These are phyloP conservation scores for Anolis apletophallus DNA, from an alignment of 2,797 vertebrate genomes.

Conservation along the genomic window DNA sequence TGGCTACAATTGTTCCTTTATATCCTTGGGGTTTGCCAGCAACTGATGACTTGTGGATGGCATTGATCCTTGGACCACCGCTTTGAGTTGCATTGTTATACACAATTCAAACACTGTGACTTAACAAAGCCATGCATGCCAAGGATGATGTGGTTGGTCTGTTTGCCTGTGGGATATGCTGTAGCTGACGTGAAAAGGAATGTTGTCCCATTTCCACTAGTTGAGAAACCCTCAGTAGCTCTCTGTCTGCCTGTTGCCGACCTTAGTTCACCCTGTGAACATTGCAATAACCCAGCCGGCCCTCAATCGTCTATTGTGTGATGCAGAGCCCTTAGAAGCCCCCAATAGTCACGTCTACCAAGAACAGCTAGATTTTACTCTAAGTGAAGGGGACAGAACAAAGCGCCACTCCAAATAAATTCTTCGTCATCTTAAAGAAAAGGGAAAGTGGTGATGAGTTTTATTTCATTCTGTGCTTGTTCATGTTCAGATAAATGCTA, in stretches of 20 bases:
- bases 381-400: fast-evolving
- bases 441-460: background rate
- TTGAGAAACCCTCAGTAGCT: background rate
- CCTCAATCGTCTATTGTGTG: slow-evolving; percentile 66
- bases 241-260: slow-evolving; percentile 34
- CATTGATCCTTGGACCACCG: too few relatives aligned
- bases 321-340: background rate
- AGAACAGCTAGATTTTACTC: slow-evolving; percentile 46
- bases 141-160: background rate
- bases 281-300: background rate
- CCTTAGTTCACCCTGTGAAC: slow-evolving; percentile 52
- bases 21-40: too few relatives aligned
- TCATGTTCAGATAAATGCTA: slow-evolving; percentile 15
- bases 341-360: slow-evolving; percentile 54
- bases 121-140: background rate
- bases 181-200: slow-evolving; percentile 11
- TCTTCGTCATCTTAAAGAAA: slow-evolving; percentile 22
- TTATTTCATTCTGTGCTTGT: slow-evolving; percentile 23
- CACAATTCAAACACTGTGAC: background rate
- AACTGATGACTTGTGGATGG: too few relatives aligned
- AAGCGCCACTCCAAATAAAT: slow-evolving; percentile 29
- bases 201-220: background rate
- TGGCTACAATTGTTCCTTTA: too few relatives aligned
- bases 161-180: background rate
- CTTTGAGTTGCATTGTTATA: too few relatives aligned